A percentile compares a stretch with the other conserved stretches of the same genome.
These are phyloP conservation scores for Sarcophaga carnaria DNA, from an alignment of 2,888 invertebrate species.

Conservation along the genomic window DNA sequence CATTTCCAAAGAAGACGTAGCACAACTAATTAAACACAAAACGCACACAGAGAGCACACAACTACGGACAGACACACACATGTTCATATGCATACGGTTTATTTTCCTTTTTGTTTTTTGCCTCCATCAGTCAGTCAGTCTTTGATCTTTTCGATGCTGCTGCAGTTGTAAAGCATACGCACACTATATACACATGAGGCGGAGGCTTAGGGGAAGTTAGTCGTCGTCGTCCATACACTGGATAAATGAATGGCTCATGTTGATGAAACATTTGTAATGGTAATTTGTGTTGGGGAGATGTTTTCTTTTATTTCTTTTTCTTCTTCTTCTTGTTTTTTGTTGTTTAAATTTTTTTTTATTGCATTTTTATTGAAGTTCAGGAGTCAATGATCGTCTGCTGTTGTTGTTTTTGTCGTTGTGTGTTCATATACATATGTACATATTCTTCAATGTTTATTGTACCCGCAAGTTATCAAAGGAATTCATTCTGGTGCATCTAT, in stretches of 20 bases:
- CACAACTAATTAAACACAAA: slow-evolving; percentile 64
- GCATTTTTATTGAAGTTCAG: slow-evolving; percentile 70
- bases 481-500: neutral
- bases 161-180: neutral
- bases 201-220: neutral
- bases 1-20: slow-evolving; percentile 34
- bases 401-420: slow-evolving; percentile 40
- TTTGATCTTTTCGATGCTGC: slow-evolving; percentile 51
- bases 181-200: slow-evolving; percentile 2
- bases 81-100: no score
- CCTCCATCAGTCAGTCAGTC: slow-evolving; percentile 38
- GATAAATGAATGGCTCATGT: slow-evolving; percentile 46
- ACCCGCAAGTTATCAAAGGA: slow-evolving; percentile 57
- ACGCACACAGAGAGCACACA: slow-evolving; percentile 17
- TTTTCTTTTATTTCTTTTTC: neutral
- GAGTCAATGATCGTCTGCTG: slow-evolving; percentile 69
- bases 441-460: slow-evolving; percentile 21
- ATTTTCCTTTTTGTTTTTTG: no score
- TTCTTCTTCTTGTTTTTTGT: slow-evolving; percentile 8
- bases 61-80: neutral
- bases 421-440: slow-evolving; percentile 1
- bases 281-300: slow-evolving; percentile 58
- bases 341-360: slow-evolving; percentile 57
- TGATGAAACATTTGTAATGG: slow-evolving; percentile 63
- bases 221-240: neutral